Evolutionary conservation across 92 coral and sea anemone species (phyloP), one percentile per base, ranked within the genome.

Genomic region (Paragorgia papillata): DNA sequence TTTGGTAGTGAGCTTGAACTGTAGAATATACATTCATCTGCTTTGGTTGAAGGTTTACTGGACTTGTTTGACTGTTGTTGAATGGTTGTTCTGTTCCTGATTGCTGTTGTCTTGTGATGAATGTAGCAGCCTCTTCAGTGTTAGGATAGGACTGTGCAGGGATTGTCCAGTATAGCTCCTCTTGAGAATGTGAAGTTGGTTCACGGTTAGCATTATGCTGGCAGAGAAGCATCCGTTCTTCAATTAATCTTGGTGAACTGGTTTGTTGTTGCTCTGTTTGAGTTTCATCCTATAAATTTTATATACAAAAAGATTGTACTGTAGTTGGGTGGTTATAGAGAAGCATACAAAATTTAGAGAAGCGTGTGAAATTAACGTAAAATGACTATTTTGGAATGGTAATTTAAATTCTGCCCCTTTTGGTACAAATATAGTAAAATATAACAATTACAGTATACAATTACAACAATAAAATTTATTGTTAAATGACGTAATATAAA

Each of bases 111-210:
- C 19, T 55, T 17, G 61, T 17, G 9, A 55, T 55, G 29, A 55
- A 55, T 55, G 61, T 55, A 9, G 61, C 61, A 5, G 61, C 61
- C 29, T 31, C 69, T 44, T 62, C 61, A 55, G 19, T 55, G 61
- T 27, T 27, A 55, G 61, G 61, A 55, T 55, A 62, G 69, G 69
- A 62, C 7, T 34, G 44, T 62, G 44, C 69, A 30, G 41, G 19
- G 37, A 34, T 31, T 62, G 41, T 62, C 69, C 69, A 62, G 7
- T 62, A 40, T 62, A 62, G 12, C 33, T 62, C 43, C 19, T 28
- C 69, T 62, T 62, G 69, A 62, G 69, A 31, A 62, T 62, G 41
- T 17, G 10, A 62, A 31, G 69, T 62, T 62, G 69, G 69, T 62
- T 62, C 43, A 62, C 32, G 46, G 24, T 7, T 18, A 62, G 46